Base-by-base conservation (phyloP, 2,113 vertebrate genomes). In the Leucopsar rothschildi region DNA sequence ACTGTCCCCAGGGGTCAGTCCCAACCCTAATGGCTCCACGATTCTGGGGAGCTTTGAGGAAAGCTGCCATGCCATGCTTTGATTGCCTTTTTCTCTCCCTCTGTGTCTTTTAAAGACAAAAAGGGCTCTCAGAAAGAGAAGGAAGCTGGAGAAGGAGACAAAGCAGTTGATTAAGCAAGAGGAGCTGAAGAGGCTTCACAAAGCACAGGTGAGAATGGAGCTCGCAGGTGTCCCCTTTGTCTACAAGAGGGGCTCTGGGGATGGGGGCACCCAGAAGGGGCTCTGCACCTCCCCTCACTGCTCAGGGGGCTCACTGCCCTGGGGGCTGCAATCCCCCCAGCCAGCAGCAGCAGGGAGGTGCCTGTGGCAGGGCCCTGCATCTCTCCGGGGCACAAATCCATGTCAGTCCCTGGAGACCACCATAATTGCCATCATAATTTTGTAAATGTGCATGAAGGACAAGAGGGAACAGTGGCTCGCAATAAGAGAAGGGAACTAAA, bases 141-240 rank as follows among this genome's bases (percentile, higher is more conserved):
- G 88, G 91, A 99, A 96, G 88, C 96, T 98, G 95, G 98, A 98
- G 95, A 98, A 98, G 89, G 98, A 95, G 10, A 98, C 97, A 44
- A 97, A 97, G 88, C 98, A 98, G 83, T 87, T 99, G 96, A 97
- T 97, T 42, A 99, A 99, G 92, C 98, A 98, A 95, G 99, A 99
- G 79, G 98, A 99, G 85, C 94, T 99, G 80, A 99, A 99, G 96
- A 98, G 99, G 91, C 99, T 99, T 85, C 98, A 99, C 96, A 98
- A 98, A 96, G 99, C 99, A 95, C 99, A 99, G 99, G 99, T 99
- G 96, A 96, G 83, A 39, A 80, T 1, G 2, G n/a, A 63, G 52
- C 52, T 90, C 0, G 0, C 40, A 70, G 31, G 21, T 64, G 60
- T 42, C 42, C 60, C n/a, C 14, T 68, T 75, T 60, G 40, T 64